Conservation (phyloP, 2,888 invertebrate species). For the Meghimatium bilineatum region DNA sequence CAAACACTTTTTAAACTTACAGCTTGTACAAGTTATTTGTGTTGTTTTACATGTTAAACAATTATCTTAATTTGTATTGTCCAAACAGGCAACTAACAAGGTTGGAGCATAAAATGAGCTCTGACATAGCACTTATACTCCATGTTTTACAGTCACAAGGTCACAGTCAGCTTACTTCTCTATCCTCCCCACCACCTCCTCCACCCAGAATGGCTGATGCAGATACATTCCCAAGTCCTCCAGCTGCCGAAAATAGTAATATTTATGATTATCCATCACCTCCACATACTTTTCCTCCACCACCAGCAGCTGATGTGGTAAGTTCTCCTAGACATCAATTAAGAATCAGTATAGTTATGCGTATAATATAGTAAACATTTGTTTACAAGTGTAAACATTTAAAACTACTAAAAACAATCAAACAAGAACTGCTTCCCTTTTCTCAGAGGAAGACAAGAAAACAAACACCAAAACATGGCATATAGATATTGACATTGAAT, state of each 20-base stretch:
- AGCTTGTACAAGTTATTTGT: not conserved
- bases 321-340: not conserved
- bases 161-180: constrained; percentile 41
- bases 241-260: constrained; percentile 54
- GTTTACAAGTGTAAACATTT: not conserved
- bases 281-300: constrained; percentile 52
- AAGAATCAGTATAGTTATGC: not conserved
- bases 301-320: constrained; percentile 49
- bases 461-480: too few relatives aligned
- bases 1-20: not conserved
- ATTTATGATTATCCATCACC: constrained; percentile 56
- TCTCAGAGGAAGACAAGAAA: too few relatives aligned
- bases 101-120: constrained; percentile 74
- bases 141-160: constrained; percentile 69
- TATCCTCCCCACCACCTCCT: constrained; percentile 47
- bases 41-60: not conserved
- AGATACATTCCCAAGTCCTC: constrained; percentile 56
- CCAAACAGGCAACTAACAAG: constrained; percentile 70
- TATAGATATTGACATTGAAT: too few relatives aligned
- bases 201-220: constrained; percentile 51
- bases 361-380: not conserved
- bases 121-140: constrained; percentile 75
- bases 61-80: not conserved
- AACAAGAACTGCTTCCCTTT: too few relatives aligned
- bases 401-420: too few relatives aligned